phyloP scores from a whole-genome alignment of 2,797 vertebrate genomes.

The Clamator glandarius region DNA sequence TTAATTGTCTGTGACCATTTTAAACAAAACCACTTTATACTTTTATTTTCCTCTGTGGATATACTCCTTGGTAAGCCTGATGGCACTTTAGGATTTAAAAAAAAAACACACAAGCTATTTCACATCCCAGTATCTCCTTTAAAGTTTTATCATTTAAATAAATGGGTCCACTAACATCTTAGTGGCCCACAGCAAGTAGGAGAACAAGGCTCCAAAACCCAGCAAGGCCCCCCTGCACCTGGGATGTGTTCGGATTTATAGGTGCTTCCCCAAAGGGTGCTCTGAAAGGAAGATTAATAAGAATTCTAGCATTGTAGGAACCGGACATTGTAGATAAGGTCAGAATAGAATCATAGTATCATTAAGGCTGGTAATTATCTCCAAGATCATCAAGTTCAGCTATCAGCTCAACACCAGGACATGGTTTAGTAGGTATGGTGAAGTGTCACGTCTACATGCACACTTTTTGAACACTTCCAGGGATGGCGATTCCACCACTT shows the following conservation, averaged over 20 bases:
- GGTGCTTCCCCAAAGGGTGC: not conserved
- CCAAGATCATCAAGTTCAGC: no score
- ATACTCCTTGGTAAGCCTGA: not conserved
- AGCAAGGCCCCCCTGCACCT: not conserved
- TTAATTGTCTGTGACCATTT: not conserved
- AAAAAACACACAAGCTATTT: not conserved
- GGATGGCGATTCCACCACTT: no score
- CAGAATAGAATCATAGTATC: not conserved
- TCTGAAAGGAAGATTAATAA: not conserved
- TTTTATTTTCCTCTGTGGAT: not conserved
- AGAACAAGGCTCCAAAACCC: not conserved
- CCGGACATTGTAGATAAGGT: not conserved
- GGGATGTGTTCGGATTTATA: rapidly evolving
- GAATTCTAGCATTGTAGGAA: not conserved
- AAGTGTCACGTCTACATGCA: no score
- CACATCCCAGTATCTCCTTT: not conserved
- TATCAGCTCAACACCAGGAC: no score
- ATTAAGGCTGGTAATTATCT: no score
- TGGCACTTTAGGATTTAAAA: not conserved
- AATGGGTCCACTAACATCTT: rapidly evolving
- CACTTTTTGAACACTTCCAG: no score
- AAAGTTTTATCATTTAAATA: not conserved
- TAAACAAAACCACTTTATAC: not conserved
- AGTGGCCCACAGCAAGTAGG: not conserved
- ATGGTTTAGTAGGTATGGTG: no score